Conservation (phyloP, 2,113 vertebrate species). For the Porphyrio hochstetteri region DNA sequence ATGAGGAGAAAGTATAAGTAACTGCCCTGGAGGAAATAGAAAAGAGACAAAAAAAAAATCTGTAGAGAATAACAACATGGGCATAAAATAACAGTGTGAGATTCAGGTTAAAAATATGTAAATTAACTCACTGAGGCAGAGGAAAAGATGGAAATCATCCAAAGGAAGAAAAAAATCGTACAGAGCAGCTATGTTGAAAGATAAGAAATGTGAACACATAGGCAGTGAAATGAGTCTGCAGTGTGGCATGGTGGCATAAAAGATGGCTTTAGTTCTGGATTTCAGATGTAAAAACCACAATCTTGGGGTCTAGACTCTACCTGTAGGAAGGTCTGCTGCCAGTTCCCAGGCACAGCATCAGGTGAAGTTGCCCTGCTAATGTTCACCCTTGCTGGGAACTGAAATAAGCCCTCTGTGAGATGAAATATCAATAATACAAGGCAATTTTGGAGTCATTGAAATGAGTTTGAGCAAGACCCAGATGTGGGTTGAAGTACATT, state of each 20-base stretch:
- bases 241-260: not conserved
- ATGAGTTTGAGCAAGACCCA: not conserved
- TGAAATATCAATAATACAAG: not conserved
- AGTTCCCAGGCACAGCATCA: not conserved
- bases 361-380: not conserved
- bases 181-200: not conserved
- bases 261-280: not conserved
- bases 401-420: not conserved
- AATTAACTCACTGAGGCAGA: not conserved
- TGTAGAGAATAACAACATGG: not conserved
- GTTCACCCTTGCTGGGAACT: not conserved
- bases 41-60: not conserved
- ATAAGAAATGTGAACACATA: not conserved
- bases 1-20: not conserved
- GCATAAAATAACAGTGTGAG: not conserved
- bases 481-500: not conserved
- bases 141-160: constrained; percentile 11
- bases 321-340: not conserved
- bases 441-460: not conserved
- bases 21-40: not conserved
- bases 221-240: not conserved
- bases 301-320: accelerated
- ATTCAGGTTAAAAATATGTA: not conserved
- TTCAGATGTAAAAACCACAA: not conserved
- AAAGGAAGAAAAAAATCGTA: not conserved